These are phyloP conservation scores for Esox lucius DNA, from an alignment of 2,797 vertebrate species.

Conservation along the genomic window DNA sequence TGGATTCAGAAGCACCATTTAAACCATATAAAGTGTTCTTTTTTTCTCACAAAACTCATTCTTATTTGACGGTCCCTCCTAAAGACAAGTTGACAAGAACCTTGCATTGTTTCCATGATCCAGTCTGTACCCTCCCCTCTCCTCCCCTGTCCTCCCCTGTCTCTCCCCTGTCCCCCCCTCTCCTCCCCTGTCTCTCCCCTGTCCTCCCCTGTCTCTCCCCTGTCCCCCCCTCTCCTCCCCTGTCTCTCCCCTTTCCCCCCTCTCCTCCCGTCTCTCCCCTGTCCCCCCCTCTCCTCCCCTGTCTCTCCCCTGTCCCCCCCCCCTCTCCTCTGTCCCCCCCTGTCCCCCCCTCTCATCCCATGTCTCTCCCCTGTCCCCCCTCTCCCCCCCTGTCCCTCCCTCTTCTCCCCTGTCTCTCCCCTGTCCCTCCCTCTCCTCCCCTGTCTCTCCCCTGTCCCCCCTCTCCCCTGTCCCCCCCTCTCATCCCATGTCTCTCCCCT, in stretches of 20 bases:
- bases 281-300: neutral
- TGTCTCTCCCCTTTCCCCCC: no score
- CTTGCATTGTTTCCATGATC: no score
- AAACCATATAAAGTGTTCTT: no score
- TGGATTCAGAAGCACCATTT: no score
- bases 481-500: neutral
- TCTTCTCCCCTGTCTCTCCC: neutral
- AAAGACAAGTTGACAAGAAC: no score
- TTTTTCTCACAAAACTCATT: no score
- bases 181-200: neutral
- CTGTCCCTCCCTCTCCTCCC: neutral
- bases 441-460: neutral
- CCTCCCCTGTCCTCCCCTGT: neutral
- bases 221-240: neutral
- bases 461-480: no score
- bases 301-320: neutral
- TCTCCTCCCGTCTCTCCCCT: no score
- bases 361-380: no score
- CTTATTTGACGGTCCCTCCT: no score
- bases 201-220: neutral
- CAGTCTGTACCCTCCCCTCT: neutral
- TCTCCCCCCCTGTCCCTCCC: neutral
- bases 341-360: neutral
- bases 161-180: neutral
- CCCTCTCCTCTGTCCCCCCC: neutral